Base-by-base conservation (phyloP, 2,888 invertebrate species). In the Abrostola triplasia region DNA sequence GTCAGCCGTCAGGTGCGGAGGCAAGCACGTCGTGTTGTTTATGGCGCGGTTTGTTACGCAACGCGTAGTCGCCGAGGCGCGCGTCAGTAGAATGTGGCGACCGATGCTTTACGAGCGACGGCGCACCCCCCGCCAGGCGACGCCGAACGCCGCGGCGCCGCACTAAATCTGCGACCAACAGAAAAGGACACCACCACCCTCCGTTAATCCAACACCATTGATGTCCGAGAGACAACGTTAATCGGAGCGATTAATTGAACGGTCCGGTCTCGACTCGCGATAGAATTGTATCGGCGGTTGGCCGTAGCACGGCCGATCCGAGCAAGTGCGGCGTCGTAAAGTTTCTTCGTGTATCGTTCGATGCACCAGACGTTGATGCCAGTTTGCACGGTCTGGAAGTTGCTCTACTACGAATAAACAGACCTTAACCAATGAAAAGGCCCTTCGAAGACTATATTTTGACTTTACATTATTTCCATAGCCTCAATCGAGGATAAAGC, bases 261-360 rank as follows among this genome's bases (percentile, higher is more conserved):
- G 86, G 86, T 87, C 84, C 88, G 88, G 83, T 84, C 88, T 83
- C 84, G 85, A 84, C 88, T 86, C 90, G 89, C 91, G 93, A 92
- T 92, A 87, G 88, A 88, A 91, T 90, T 89, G 92, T 90, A 91
- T 87, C 91, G 88, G 89, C 88, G 84, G 90, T 88, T 87, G 89
- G 89, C 88, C 87, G 89, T 88, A 86, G 88, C 89, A 88, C 92
- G 90, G 88, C 85, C 86, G 92, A 85, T 87, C 88, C 88, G 90
- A 89, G 89, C 93, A 89, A 93, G 93, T 93, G 92, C 92, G 92
- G 90, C 90, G 88, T 92, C 94, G 93, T 94, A 94, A 93, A 94
- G 93, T 94, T 94, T 94, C 93, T 94, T 93, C 90, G 91, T 93
- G 93, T 94, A 94, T 94, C 93, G 94, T 94, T 92, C 94, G 93